Base-by-base conservation (phyloP, 2,888 invertebrate species). In the Eucera pruinosa region DNA sequence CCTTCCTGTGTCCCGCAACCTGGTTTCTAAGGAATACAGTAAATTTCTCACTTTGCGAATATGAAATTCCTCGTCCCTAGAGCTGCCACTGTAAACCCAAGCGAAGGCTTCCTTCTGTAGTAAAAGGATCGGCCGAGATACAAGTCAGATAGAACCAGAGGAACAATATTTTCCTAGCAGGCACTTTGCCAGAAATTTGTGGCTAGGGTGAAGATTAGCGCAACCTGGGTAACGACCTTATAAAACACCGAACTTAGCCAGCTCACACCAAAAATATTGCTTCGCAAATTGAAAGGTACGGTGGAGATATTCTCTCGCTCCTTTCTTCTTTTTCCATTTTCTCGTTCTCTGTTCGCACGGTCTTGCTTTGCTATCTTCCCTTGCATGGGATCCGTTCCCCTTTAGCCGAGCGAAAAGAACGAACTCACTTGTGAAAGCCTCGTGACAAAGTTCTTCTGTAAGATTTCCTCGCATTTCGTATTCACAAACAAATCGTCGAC, bases 221-320 rank as follows among this genome's bases (percentile, higher is more conserved):
- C 86, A 87, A 84, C 84, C 83, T 87, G 82, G 80, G 85, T 89
- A 89, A 89, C 88, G 88, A 89, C 86, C 87, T 89, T 89, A 87
- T 89, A 89, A 89, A 89, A 89, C 84, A 88, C 84, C 81, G 79
- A 85, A 86, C 77, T 86, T 83, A 82, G 71, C 78, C 83, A 61
- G 70, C 77, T 81, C 61, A 68, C 78, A 79, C 82, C 83, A 69
- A 87, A 89, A 88, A 89, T 89, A 90, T 89, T 86, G 84, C 85
- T 83, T 82, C 80, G 77, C 83, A 89, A 89, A 90, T 90, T 89
- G 87, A 89, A 90, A 89, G 86, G 80, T 85, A 87, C 81, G 79
- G 75, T 69, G 48, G 30, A 83, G 77, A 67, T 76, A 78, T 78
- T 75, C 81, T 64, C 66, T 5, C 36, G 36, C 36, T 7, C 3